phyloP scores from a whole-genome alignment of 2,113 vertebrate genomes.

The Blennius ocellaris region DNA sequence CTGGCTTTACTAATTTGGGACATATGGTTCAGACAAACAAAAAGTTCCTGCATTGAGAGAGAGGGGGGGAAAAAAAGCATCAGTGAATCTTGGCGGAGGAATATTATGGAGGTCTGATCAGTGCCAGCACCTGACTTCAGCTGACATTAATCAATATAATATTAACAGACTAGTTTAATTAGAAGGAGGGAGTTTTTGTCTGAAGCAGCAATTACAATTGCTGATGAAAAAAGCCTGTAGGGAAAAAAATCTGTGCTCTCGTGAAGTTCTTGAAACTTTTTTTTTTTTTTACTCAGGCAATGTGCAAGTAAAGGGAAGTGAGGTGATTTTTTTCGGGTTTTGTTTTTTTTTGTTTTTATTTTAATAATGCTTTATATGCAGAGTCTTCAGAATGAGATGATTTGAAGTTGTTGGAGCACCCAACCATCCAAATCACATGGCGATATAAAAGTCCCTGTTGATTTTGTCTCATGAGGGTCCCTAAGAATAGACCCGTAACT shows the following conservation, averaged over 20 bases:
- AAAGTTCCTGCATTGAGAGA: constrained; percentile 50
- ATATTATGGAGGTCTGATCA: constrained; percentile 36
- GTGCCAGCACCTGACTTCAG: constrained; percentile 44
- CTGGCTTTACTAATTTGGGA: constrained; percentile 72
- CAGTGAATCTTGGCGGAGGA: constrained; percentile 17
- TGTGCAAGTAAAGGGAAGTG: not conserved
- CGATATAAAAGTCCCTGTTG: too few species aligned
- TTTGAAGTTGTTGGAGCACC: not conserved
- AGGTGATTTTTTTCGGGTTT: too few species aligned
- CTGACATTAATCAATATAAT: constrained; percentile 51
- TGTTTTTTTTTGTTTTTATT: too few species aligned
- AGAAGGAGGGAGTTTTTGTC: constrained; percentile 45
- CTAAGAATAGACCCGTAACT: too few species aligned
- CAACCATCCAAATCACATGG: too few species aligned
- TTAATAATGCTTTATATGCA: too few species aligned
- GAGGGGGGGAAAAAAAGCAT: constrained; percentile 18
- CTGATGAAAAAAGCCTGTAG: constrained; percentile 38
- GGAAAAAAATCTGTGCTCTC: constrained; percentile 14
- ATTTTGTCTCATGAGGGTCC: too few species aligned
- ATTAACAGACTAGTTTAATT: constrained; percentile 53
- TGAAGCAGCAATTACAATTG: constrained; percentile 27
- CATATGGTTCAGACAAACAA: constrained; percentile 67
- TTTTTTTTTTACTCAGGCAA: not conserved
- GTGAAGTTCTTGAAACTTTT: constrained; percentile 38
- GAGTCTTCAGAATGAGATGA: constrained; percentile 1